phyloP scores from a whole-genome alignment of 2,888 invertebrate species.

The Rutpela maculata region DNA sequence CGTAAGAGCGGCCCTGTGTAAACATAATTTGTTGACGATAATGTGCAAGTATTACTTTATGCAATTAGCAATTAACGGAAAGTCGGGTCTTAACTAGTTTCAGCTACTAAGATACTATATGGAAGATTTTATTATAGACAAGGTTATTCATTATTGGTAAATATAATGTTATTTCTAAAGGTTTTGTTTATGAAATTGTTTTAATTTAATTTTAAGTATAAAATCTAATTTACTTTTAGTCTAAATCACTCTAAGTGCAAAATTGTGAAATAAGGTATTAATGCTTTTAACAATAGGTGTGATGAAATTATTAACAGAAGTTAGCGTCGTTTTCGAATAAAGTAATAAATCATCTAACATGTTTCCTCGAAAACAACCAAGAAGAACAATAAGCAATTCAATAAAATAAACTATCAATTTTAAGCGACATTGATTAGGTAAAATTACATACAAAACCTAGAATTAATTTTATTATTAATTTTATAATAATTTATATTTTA shows the following conservation, averaged over 20 bases:
- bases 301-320: too few relatives aligned
- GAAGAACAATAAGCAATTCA: too few relatives aligned
- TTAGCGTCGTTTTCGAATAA: too few relatives aligned
- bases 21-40: background rate
- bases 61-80: background rate
- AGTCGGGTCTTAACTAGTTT: background rate
- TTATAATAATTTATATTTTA: too few relatives aligned
- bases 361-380: too few relatives aligned
- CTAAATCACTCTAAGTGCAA: background rate
- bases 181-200: background rate
- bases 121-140: background rate
- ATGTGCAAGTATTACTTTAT: background rate
- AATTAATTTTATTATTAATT: too few relatives aligned
- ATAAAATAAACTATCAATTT: too few relatives aligned
- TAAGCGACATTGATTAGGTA: too few relatives aligned
- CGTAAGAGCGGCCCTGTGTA: background rate
- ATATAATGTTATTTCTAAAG: background rate
- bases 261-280: background rate
- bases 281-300: background rate
- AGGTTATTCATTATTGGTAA: background rate
- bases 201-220: background rate
- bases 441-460: too few relatives aligned
- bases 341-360: too few relatives aligned
- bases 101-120: background rate
- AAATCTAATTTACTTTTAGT: too few relatives aligned